phyloP scores from a whole-genome alignment of 2,113 vertebrate species.

The Calidris pugnax region DNA sequence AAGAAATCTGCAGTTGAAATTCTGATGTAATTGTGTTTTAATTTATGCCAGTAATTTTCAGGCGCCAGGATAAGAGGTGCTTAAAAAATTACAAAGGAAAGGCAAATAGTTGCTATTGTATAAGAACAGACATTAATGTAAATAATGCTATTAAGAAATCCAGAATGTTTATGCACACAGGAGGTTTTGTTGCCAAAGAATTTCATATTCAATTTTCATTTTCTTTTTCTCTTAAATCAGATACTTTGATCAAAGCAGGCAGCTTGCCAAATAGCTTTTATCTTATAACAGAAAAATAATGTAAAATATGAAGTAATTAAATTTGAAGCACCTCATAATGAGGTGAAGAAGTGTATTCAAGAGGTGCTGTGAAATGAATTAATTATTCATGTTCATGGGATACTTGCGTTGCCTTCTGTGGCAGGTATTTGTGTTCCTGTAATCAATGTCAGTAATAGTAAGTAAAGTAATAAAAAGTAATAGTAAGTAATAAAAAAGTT shows the following conservation, averaged over 20 bases:
- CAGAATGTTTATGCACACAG: not conserved
- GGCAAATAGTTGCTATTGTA: not conserved
- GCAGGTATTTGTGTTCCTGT: not conserved
- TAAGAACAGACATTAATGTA: not conserved
- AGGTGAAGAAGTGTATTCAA: not conserved
- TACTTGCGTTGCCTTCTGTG: not conserved
- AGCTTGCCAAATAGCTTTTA: not conserved
- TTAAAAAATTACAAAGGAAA: not conserved
- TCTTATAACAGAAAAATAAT: not conserved
- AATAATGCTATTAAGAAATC: not conserved
- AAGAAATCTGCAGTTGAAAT: not conserved
- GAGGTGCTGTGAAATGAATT: not conserved
- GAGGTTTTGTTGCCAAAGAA: not conserved
- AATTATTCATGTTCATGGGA: not conserved
- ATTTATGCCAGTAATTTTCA: conserved; percentile 5
- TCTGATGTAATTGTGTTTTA: not conserved
- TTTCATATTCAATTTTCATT: not conserved
- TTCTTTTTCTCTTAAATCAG: not conserved
- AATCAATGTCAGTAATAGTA: not conserved
- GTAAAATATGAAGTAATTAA: not conserved
- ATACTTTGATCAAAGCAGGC: conserved; percentile 4
- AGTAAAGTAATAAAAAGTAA: not conserved
- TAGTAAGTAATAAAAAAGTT: not conserved
- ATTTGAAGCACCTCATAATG: not conserved
- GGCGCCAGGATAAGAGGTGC: not conserved